Percentiles rank a stretch among this genome's conserved stretches.
These are phyloP conservation scores for Ambastaia sidthimunki DNA, from an alignment of 2,797 vertebrate species.

Conservation along the genomic window DNA sequence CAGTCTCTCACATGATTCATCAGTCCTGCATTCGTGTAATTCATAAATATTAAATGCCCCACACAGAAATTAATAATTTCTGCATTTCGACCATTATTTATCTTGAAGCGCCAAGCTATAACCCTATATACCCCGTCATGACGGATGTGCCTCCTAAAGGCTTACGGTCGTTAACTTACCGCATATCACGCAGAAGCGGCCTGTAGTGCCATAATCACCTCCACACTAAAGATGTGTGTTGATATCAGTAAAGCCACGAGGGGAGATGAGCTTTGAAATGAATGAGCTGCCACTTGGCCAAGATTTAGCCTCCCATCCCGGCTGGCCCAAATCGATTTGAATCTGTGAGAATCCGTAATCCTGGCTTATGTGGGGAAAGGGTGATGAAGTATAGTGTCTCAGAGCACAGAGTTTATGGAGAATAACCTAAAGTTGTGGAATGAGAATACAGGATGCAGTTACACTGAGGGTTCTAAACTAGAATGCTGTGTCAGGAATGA, in stretches of 20 bases:
- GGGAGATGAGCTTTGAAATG: constrained; percentile 62
- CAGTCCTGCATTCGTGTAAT: constrained; percentile 46
- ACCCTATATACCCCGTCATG: constrained; percentile 41
- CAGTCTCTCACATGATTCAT: constrained; percentile 19
- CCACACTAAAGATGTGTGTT: constrained; percentile 60
- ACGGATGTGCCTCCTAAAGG: constrained; percentile 53
- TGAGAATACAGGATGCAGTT: background rate
- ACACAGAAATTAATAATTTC: constrained; percentile 61
- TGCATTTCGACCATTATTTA: constrained; percentile 70
- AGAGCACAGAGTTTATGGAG: constrained; percentile 4
- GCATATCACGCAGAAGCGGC: constrained; percentile 59
- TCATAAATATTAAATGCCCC: constrained; percentile 63
- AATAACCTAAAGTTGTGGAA: constrained; percentile 2
- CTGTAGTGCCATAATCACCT: constrained; percentile 66
- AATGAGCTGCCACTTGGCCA: constrained; percentile 66
- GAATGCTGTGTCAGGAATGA: background rate
- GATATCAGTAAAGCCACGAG: constrained; percentile 58
- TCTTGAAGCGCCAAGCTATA: constrained; percentile 26
- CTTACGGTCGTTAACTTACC: constrained; percentile 57
- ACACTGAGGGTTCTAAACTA: background rate
- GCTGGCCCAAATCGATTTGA: constrained; percentile 64
- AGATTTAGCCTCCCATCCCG: constrained; percentile 69
- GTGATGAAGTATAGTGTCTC: constrained; percentile 47
- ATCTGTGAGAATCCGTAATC: constrained; percentile 48
- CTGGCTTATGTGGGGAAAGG: constrained; percentile 33